Conservation (phyloP, 1,140 invertebrate genomes). For the Paralvinella palmiformis region DNA sequence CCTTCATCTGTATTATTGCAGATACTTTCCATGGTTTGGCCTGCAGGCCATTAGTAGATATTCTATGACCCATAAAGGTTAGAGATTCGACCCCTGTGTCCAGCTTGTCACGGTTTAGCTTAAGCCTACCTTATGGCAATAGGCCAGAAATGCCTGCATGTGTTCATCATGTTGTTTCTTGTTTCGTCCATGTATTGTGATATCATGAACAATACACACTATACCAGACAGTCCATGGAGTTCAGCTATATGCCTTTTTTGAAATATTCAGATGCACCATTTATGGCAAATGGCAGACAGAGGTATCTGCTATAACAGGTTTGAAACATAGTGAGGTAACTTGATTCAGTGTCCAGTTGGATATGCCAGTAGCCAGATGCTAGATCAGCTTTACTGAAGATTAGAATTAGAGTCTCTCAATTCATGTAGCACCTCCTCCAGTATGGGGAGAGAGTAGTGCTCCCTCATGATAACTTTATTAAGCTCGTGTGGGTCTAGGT, state of each 20-base stretch:
- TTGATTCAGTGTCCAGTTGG: conserved; percentile 24
- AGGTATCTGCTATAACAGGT: conserved; percentile 24
- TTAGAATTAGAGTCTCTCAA: conserved; percentile 21
- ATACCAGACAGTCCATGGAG: conserved; percentile 39
- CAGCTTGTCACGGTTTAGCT: too few species aligned
- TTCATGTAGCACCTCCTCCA: conserved; percentile 28
- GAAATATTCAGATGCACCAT: conserved; percentile 34
- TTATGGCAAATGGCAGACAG: conserved; percentile 25
- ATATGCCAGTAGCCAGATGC: conserved; percentile 27
- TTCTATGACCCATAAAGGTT: too few species aligned
- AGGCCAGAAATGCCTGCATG: conserved; percentile 37
- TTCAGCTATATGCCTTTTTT: conserved; percentile 31
- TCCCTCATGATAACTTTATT: conserved; percentile 26
- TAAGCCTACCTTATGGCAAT: too few species aligned
- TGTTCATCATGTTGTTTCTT: conserved; percentile 34
- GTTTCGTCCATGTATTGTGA: conserved; percentile 30
- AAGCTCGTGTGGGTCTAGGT: conserved; percentile 26
- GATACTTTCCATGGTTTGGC: too few species aligned
- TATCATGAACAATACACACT: conserved; percentile 44
- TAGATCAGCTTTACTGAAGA: conserved; percentile 26
- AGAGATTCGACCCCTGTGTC: too few species aligned
- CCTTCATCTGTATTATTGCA: too few species aligned
- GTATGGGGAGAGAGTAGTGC: conserved; percentile 23
- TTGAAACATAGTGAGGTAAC: conserved; percentile 25
- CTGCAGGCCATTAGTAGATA: too few species aligned